These are phyloP conservation scores for Acutogordius australiensis DNA, from an alignment of 2,888 invertebrate genomes.

Conservation along the genomic window DNA sequence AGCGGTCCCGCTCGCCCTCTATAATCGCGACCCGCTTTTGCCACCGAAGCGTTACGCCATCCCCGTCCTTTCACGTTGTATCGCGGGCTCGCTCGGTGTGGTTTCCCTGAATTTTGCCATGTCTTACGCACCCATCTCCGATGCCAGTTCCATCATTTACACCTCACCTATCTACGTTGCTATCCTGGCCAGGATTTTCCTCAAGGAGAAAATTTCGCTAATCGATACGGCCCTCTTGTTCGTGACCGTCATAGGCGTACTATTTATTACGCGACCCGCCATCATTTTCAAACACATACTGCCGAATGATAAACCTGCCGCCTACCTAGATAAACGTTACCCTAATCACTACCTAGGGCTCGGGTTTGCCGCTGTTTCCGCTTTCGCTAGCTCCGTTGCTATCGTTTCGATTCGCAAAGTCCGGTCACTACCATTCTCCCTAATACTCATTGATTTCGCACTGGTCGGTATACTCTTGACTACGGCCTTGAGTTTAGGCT, in stretches of 20 bases:
- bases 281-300: slow-evolving; percentile 1
- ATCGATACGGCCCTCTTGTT: neutral
- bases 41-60: neutral
- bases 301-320: neutral
- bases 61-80: neutral
- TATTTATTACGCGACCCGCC: slow-evolving; percentile 3
- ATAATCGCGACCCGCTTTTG: neutral
- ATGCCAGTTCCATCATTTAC: slow-evolving; percentile 8
- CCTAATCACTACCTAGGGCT: neutral
- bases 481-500: neutral
- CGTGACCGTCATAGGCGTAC: neutral
- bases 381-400: slow-evolving; percentile 1
- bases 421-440: neutral
- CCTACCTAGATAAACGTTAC: neutral
- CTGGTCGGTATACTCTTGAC: neutral
- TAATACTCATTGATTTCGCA: neutral
- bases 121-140: slow-evolving; percentile 7
- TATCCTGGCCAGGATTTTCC: neutral
- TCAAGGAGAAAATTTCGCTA: neutral
- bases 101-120: slow-evolving; percentile 8
- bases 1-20: neutral
- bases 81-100: neutral
- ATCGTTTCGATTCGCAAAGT: slow-evolving; percentile 5
- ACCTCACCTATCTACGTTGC: slow-evolving; percentile 5
- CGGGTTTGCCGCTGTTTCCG: neutral